These are phyloP conservation scores for Coptodon rendalli DNA, from an alignment of 2,113 vertebrate genomes.

Conservation along the genomic window DNA sequence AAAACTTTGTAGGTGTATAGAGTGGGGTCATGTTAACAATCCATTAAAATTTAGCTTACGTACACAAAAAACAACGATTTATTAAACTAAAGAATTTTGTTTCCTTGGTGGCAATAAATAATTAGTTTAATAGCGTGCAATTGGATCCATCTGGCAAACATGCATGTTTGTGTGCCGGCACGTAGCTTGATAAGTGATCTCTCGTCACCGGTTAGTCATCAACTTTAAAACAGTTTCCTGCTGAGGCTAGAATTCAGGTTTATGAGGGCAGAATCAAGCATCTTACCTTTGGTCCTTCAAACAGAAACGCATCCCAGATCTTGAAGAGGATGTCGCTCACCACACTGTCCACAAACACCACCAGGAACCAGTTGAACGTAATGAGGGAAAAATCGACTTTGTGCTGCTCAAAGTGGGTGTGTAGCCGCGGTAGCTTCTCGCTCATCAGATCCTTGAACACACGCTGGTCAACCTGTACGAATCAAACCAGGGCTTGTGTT, in stretches of 20 bases:
- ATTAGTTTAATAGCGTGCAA: background rate
- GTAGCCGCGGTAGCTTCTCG: conserved; percentile 91
- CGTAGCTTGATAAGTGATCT: background rate
- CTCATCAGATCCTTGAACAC: conserved; percentile 94
- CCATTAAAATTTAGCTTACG: background rate
- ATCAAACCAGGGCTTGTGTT: background rate
- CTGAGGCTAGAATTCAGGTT: background rate
- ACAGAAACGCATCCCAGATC: conserved; percentile 97
- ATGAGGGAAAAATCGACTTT: conserved; percentile 95
- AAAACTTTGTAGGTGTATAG: background rate
- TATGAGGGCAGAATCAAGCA: background rate
- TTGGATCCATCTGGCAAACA: background rate
- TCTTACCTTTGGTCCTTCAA: conserved; percentile 93
- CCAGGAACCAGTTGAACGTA: conserved; percentile 99
- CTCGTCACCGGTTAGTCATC: background rate
- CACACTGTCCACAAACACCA: conserved; percentile 95
- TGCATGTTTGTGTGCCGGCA: fast-evolving
- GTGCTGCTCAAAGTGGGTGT: conserved; percentile 87
- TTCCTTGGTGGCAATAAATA: background rate
- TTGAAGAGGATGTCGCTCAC: conserved; percentile 95
- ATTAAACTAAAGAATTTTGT: background rate
- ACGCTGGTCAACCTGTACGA: conserved; percentile 89
- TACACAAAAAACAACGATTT: background rate
- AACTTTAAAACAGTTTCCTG: background rate
- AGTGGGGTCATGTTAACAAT: background rate